Evolutionary conservation across 2,113 vertebrate species (phyloP), one percentile per base, ranked within the genome.

Genomic region (Ardeotis arabs): DNA sequence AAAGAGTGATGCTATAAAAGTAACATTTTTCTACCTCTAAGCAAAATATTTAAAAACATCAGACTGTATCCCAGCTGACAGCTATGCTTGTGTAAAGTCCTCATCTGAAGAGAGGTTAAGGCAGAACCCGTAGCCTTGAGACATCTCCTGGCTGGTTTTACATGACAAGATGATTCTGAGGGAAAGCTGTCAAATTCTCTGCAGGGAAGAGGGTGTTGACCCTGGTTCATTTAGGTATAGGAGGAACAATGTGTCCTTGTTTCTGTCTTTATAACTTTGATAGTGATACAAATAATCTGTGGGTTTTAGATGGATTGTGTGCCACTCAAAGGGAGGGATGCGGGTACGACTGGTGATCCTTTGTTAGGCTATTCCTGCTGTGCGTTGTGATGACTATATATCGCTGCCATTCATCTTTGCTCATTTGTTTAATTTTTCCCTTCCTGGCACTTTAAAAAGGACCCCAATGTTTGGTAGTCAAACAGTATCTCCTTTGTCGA

Each of bases 401-500:
- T 83, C 4, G 1, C 68, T 75, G 60, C 33, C 3, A 5, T 75
- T 83, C 44, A 44, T 93, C 83, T 67, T 62, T 82, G n/a, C 69
- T 27, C n/a, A 5, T 77, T 87, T 77, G 70, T 90, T 95, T 89
- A 28, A 52, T 93, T 94, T 94, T 74, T 87, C 41, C 76, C 44
- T 64, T 84, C 29, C 49, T 92, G 64, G 44, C 74, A 59, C 70
- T 91, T 85, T 31, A 24, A 60, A 95, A 94, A 96, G 59, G 83
- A 81, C 84, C 79, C 79, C 60, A 77, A 41, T 80, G 92, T 90
- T 94, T 89, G 87, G 24, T 58, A 31, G 74, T 58, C 69, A 79
- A 84, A 97, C 94, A 96, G 87, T 69, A 3, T 52, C 56, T 31
- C 35, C 76, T 96, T 96, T 97, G 91, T 97, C 0, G 0, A 79